Evolutionary conservation across 2,797 vertebrate genomes (phyloP).

Genomic region (Catostomus latipinnis): DNA sequence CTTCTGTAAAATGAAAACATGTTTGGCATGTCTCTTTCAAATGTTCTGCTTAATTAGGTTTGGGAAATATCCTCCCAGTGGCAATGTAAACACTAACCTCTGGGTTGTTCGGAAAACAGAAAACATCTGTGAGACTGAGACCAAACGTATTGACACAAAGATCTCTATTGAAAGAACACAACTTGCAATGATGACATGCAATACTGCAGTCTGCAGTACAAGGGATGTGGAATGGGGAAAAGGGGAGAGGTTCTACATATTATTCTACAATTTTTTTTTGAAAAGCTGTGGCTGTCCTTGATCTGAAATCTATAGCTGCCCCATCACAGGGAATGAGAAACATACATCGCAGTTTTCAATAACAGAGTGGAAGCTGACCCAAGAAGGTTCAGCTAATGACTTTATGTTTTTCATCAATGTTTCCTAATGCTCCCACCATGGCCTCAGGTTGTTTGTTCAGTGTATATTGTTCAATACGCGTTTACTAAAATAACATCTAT

Average conservation of each 20-base stretch:
- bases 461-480: constrained; percentile 70
- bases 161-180: constrained; percentile 37
- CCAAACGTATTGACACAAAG: constrained; percentile 39
- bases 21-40: constrained; percentile 14
- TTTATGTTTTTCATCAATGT: constrained; percentile 80
- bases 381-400: constrained; percentile 66
- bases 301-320: constrained; percentile 24
- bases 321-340: constrained; percentile 25
- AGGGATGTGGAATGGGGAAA: not conserved
- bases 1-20: constrained; percentile 29
- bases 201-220: constrained; percentile 5
- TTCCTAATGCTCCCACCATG: constrained; percentile 76
- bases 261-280: not conserved
- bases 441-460: constrained; percentile 77
- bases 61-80: constrained; percentile 26
- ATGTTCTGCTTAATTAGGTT: constrained; percentile 38
- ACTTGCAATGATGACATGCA: constrained; percentile 20
- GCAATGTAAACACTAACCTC: constrained; percentile 49
- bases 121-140: constrained; percentile 43
- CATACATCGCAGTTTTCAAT: constrained; percentile 66
- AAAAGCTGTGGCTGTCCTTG: constrained; percentile 25
- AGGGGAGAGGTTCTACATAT: not conserved
- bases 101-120: constrained; percentile 50
- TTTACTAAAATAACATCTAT: constrained; percentile 82
- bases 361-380: constrained; percentile 58